Percentiles rank a stretch among this genome's conserved stretches.
phyloP scores from a whole-genome alignment of 2,113 vertebrate species.

The Pelmatolapia mariae region DNA sequence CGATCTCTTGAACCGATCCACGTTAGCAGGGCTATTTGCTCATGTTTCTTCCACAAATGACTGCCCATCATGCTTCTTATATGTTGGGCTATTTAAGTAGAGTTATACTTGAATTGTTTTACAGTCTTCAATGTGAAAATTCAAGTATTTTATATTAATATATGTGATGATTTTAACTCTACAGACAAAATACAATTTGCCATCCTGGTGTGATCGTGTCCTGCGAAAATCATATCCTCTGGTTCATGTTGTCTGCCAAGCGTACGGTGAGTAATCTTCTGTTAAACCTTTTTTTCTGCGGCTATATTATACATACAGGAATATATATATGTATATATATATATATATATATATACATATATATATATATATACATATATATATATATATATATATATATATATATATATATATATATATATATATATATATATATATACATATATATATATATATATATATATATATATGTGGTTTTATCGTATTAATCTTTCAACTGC shows the following conservation, averaged over 20 bases:
- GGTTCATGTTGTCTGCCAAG: slow-evolving; percentile 91
- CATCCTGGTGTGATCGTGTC: slow-evolving; percentile 97
- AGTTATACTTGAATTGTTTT: not conserved
- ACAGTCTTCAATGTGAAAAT: not conserved
- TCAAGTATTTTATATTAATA: not conserved
- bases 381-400: too few relatives aligned
- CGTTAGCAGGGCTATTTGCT: not conserved
- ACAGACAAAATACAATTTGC: slow-evolving; percentile 96
- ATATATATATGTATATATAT: not conserved
- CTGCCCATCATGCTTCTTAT: not conserved
- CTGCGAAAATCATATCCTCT: slow-evolving; percentile 94
- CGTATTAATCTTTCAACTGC: not conserved
- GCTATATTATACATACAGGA: not conserved
- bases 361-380: too few relatives aligned
- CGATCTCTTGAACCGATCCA: not conserved
- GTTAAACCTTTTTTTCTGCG: not conserved
- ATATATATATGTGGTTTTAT: too few relatives aligned
- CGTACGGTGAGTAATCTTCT: slow-evolving; percentile 81
- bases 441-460: too few relatives aligned
- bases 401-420: too few relatives aligned
- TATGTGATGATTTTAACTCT: not conserved
- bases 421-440: too few relatives aligned
- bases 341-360: too few relatives aligned
- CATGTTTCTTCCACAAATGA: not conserved
- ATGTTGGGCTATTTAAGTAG: not conserved